A percentile compares a stretch with the other conserved stretches of the same genome.
Evolutionary conservation across 2,888 invertebrate species (phyloP).

Genomic region (Pycnomerus fuliginosus): DNA sequence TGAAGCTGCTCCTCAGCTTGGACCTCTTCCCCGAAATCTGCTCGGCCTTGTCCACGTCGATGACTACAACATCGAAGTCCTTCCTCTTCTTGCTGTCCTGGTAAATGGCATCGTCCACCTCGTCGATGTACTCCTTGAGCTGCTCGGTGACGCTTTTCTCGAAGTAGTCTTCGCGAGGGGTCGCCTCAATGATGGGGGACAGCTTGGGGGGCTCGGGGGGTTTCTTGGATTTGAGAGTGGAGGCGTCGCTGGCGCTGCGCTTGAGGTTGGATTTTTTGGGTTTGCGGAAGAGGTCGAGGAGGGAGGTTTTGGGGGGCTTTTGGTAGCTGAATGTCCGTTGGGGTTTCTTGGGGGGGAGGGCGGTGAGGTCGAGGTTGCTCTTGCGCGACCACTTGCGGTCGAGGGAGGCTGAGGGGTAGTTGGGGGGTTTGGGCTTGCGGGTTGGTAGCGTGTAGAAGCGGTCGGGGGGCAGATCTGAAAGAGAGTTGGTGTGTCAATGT

Average conservation of each 20-base stretch:
- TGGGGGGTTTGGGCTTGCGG: constrained; percentile 48
- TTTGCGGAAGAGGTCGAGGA: constrained; percentile 68
- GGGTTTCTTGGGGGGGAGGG: constrained; percentile 45
- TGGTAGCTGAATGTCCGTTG: constrained; percentile 48
- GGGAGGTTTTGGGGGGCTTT: constrained; percentile 54
- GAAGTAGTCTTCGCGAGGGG: constrained; percentile 71
- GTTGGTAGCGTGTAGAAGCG: constrained; percentile 70
- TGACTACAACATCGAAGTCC: constrained; percentile 45
- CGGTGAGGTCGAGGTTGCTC: constrained; percentile 59
- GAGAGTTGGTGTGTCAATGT: no score
- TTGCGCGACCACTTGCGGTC: constrained; percentile 46
- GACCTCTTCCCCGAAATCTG: constrained; percentile 38
- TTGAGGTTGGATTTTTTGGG: constrained; percentile 54
- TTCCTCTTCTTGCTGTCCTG: constrained; percentile 36
- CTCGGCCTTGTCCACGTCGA: constrained; percentile 50
- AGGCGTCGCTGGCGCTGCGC: constrained; percentile 56
- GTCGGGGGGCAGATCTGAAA: constrained; percentile 53
- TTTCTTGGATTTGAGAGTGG: constrained; percentile 60
- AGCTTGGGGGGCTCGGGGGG: no score
- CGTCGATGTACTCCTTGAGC: constrained; percentile 47
- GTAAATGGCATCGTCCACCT: constrained; percentile 45
- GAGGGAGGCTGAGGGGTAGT: constrained; percentile 38
- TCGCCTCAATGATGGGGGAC: constrained; percentile 78
- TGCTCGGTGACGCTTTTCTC: constrained; percentile 44
- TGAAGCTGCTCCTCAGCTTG: constrained; percentile 37